Conservation (phyloP, 37 sponge, comb jelly and placozoan genomes). For the Ianthella basta region DNA sequence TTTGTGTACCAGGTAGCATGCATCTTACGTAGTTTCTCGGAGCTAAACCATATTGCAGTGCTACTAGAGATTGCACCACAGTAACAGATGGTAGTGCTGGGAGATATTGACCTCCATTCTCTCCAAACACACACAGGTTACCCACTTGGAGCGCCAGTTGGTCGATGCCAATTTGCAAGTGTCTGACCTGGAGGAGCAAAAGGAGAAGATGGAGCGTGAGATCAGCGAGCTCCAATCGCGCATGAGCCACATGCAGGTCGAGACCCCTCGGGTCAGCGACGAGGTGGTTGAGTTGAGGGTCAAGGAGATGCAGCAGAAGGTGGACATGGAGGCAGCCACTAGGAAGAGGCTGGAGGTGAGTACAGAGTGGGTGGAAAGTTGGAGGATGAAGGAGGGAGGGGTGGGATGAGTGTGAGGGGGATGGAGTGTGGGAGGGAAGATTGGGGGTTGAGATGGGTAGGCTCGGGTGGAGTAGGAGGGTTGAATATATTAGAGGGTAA, state of each 20-base stretch:
- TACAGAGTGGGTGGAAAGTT: too few relatives aligned
- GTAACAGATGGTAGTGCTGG: too few relatives aligned
- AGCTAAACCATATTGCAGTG: too few relatives aligned
- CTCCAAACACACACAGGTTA: constrained; percentile 24
- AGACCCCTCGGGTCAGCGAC: not conserved
- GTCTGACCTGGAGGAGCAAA: constrained; percentile 53
- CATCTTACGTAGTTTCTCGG: too few relatives aligned
- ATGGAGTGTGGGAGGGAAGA: not conserved
- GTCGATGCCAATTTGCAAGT: constrained; percentile 52
- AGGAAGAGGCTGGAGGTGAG: constrained; percentile 68
- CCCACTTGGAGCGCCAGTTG: constrained; percentile 63
- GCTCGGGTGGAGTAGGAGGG: not conserved
- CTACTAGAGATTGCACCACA: too few relatives aligned
- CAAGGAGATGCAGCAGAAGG: constrained; percentile 82
- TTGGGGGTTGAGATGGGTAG: not conserved
- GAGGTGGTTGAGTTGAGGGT: constrained; percentile 52
- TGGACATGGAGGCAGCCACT: constrained; percentile 73
- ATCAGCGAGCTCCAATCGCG: not conserved
- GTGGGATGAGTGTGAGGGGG: not conserved
- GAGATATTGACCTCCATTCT: too few relatives aligned
- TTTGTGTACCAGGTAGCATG: too few relatives aligned
- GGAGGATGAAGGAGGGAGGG: not conserved
- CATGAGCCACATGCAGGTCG: not conserved
- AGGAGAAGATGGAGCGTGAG: constrained; percentile 51
- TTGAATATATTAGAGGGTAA: too few relatives aligned